Evolutionary conservation across 1,140 invertebrate species (phyloP).

Genomic region (Lethocerus indicus): DNA sequence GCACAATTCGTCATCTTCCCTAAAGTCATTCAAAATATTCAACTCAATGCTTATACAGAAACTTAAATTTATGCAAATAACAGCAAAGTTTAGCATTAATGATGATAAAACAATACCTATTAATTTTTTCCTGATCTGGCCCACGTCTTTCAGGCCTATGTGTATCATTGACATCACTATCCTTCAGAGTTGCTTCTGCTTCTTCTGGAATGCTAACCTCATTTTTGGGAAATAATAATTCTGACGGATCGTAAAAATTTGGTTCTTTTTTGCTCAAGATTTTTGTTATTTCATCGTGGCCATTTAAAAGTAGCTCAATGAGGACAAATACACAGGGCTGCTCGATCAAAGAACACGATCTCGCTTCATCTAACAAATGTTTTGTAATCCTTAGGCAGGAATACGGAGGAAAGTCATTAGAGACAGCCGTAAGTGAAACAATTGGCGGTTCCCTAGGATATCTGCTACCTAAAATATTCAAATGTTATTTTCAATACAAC

Average conservation of each 20-base stretch:
- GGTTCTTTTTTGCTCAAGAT: slow-evolving; percentile 31
- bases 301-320: slow-evolving; percentile 46
- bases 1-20: slow-evolving; percentile 39
- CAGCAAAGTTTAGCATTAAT: background rate
- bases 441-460: slow-evolving; percentile 55
- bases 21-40: slow-evolving; percentile 13
- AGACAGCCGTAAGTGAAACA: slow-evolving; percentile 42
- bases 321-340: slow-evolving; percentile 48
- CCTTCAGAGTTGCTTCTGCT: background rate
- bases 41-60: background rate
- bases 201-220: background rate
- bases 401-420: slow-evolving; percentile 34
- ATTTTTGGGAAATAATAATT: background rate
- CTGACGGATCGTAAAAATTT: slow-evolving; percentile 2
- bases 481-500: slow-evolving; percentile 13
- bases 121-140: background rate
- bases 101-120: slow-evolving; percentile 1
- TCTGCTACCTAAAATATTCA: slow-evolving; percentile 24
- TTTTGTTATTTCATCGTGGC: slow-evolving; percentile 38
- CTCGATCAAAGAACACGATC: slow-evolving; percentile 37
- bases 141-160: background rate
- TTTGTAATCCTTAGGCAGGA: slow-evolving; percentile 41
- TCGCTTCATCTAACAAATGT: slow-evolving; percentile 42
- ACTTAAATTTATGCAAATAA: background rate
- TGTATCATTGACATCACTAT: background rate